phyloP scores from a whole-genome alignment of 2,797 vertebrate genomes.

The Ptychobarbus kaznakovi region DNA sequence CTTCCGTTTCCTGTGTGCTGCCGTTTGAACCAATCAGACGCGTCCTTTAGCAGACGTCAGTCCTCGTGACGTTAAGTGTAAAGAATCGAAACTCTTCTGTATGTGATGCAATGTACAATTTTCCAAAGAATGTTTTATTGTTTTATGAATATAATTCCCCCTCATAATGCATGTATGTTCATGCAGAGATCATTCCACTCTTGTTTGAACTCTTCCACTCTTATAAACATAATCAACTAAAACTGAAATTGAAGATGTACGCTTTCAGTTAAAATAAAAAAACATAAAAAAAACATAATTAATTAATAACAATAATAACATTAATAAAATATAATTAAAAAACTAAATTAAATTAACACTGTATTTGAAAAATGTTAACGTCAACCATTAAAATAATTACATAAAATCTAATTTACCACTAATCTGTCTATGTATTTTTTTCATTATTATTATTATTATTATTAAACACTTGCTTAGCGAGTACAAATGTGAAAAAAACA shows the following conservation, averaged over 20 bases:
- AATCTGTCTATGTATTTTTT: too few relatives aligned
- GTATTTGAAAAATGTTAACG: too few relatives aligned
- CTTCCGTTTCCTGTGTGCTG: constrained; percentile 45
- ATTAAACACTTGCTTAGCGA: too few relatives aligned
- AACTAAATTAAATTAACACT: neutral
- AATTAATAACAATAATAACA: neutral
- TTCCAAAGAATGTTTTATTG: too few relatives aligned
- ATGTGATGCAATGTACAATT: neutral
- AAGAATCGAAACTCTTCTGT: neutral
- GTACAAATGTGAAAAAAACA: too few relatives aligned
- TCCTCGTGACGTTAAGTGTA: neutral
- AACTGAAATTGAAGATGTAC: neutral
- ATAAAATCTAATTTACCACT: neutral
- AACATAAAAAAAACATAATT: too few relatives aligned
- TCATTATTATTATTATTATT: too few relatives aligned
- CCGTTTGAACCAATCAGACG: constrained; percentile 24
- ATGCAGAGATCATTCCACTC: neutral
- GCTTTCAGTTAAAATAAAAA: neutral
- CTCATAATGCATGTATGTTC: neutral
- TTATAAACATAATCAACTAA: neutral
- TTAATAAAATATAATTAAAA: neutral
- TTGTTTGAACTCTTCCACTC: neutral
- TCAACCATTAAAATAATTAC: too few relatives aligned
- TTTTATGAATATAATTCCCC: too few relatives aligned
- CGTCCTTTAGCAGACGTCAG: neutral